phyloP scores from a whole-genome alignment of 2,113 vertebrate genomes.

The Heterotis niloticus region DNA sequence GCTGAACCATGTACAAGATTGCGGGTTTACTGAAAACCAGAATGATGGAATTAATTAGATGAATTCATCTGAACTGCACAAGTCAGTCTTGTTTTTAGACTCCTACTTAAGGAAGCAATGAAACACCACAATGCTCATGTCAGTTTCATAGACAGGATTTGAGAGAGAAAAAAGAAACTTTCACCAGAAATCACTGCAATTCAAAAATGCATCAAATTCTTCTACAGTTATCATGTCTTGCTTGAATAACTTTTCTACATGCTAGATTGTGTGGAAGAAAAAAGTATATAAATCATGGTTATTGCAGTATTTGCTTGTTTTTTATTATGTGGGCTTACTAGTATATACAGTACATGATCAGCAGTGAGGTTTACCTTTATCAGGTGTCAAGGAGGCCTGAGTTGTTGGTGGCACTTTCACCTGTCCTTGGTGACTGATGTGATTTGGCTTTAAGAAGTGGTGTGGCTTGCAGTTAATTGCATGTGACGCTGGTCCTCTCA shows the following conservation, averaged over 20 bases:
- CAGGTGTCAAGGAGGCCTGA: background rate
- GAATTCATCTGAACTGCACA: slow-evolving; percentile 46
- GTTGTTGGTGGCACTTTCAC: background rate
- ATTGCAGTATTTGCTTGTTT: too few relatives aligned
- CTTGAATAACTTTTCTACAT: too few relatives aligned
- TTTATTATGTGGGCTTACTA: too few relatives aligned
- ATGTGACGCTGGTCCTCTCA: background rate
- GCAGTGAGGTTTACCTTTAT: too few relatives aligned
- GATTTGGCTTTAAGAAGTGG: background rate
- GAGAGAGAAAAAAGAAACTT: slow-evolving; percentile 3
- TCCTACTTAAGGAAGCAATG: slow-evolving; percentile 38
- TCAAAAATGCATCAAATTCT: too few relatives aligned
- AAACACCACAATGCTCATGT: slow-evolving; percentile 5
- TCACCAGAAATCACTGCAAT: background rate
- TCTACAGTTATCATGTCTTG: too few relatives aligned
- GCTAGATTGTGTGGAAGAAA: too few relatives aligned
- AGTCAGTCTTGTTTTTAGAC: slow-evolving; percentile 53
- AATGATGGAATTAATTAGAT: slow-evolving; percentile 46
- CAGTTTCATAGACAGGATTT: slow-evolving; percentile 17
- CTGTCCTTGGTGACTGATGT: background rate
- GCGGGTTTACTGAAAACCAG: background rate
- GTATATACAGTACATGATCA: too few relatives aligned
- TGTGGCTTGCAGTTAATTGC: background rate
- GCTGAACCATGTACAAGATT: background rate
- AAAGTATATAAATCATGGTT: too few relatives aligned